Evolutionary conservation across 2,888 invertebrate species (phyloP), one percentile per base, ranked within the genome.

Genomic region (Frankliniella fusca): DNA sequence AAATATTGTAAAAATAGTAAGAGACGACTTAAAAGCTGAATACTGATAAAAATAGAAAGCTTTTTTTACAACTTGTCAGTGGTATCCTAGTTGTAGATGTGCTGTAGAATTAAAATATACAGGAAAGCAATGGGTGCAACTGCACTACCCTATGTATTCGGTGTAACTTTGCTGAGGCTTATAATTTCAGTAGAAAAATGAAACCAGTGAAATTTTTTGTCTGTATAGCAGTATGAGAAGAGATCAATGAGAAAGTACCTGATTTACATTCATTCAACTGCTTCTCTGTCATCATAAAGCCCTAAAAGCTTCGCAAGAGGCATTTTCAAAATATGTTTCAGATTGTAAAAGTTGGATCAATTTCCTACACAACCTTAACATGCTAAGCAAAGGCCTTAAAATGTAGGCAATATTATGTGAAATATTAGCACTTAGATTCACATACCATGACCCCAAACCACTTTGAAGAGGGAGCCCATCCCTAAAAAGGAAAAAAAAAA

Each of bases 401-500:
- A 38, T 65, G 23, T n/a, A 49, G 80, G 80, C 80, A 76, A 76
- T 28, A 54, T 54, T 38, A 38, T 38, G 38, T 38, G 38, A 38
- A 38, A 28, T 49, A 81, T 81, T 49, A 48, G 28, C 48, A 79
- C 80, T 79, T 54, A 50, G 80, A 80, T 79, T 80, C 80, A 84
- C 84, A 82, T 85, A 85, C 85, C 85, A 82, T 85, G 84, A 84
- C 84, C 84, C 84, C 84, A 85, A 61, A 83, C 82, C 83, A 83
- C 82, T 84, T 85, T 85, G 84, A 84, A 85, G 82, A 84, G 84
- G 81, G 84, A 84, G 80, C 85, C 85, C 85, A 85, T 85, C 85
- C 85, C 85, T 85, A 83, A 82, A 38, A 84, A 84, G 82, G 81
- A 83, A 83, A 83, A 84, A 82, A 83, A 83, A 83, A 84, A 81